Percentiles rank a stretch among this genome's conserved stretches.
Evolutionary conservation across 2,797 vertebrate species (phyloP).

Genomic region (Catostomus latipinnis): DNA sequence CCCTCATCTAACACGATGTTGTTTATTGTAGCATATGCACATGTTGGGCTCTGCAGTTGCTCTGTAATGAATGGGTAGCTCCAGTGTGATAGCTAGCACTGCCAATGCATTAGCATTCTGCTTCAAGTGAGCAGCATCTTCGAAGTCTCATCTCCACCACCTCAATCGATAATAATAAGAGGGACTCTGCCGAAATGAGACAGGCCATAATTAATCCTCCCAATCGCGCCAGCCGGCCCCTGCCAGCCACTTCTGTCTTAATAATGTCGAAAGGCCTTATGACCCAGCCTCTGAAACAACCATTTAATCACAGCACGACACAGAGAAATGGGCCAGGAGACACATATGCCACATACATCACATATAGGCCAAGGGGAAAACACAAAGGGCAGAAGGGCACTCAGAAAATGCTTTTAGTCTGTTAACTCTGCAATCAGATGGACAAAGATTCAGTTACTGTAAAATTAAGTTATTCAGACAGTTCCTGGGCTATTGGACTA

Average conservation of each 20-base stretch:
- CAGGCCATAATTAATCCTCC: slow-evolving; percentile 56
- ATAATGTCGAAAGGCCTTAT: slow-evolving; percentile 45
- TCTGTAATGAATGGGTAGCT: slow-evolving; percentile 40
- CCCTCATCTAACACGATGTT: not conserved
- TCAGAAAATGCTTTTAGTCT: slow-evolving; percentile 42
- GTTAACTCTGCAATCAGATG: slow-evolving; percentile 30
- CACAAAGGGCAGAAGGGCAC: slow-evolving; percentile 38
- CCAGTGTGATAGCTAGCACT: slow-evolving; percentile 16
- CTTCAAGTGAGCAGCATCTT: slow-evolving; percentile 37
- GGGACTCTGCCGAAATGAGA: slow-evolving; percentile 46
- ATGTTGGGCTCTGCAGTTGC: slow-evolving; percentile 7
- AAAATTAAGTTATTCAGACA: not conserved
- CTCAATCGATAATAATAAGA: slow-evolving; percentile 55
- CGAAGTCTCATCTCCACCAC: slow-evolving; percentile 35
- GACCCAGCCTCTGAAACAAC: slow-evolving; percentile 46
- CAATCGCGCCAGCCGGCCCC: slow-evolving; percentile 37
- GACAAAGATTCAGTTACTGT: slow-evolving; percentile 5
- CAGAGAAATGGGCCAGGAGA: slow-evolving; percentile 48
- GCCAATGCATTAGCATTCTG: slow-evolving; percentile 48
- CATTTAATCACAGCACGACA: slow-evolving; percentile 43
- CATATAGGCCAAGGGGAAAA: slow-evolving; percentile 41
- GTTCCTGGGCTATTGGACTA: too few relatives aligned
- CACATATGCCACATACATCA: slow-evolving; percentile 50
- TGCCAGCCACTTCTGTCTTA: slow-evolving; percentile 47
- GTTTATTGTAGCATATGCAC: slow-evolving; percentile 8